Base-by-base conservation (phyloP, 2,113 vertebrate species). In the Hippocampus barbouri region DNA sequence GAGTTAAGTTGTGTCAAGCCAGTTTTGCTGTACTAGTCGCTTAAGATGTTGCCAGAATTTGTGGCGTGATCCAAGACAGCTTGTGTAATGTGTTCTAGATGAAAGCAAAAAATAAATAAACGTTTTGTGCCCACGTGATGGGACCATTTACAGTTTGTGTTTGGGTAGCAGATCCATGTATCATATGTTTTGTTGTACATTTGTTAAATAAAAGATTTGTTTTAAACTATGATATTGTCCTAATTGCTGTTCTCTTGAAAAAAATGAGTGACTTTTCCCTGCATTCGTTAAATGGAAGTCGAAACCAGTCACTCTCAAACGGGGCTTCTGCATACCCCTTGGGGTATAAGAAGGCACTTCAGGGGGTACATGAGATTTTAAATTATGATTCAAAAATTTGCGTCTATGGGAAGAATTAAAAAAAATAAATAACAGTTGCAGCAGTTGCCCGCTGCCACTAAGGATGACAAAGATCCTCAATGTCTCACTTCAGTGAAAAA, bases 171-270 rank as follows among this genome's bases (percentile, higher is more conserved):
- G 61, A 68, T 71, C 70, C 64, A 72, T 79, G 83, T 83, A 69
- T 82, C 60, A 73, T 57, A 75, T 73, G 54, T 83, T 84, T 65
- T 77, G 85, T 82, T 90, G 88, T 89, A 89, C 72, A 90, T 90
- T 89, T 90, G 89, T 89, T 87, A 86, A 90, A 88, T 90, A 88
- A 89, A 87, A 87, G 79, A 83, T 70, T 73, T 79, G 68, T 87
- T 75, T 85, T 83, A 78, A 82, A 78, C 64, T 66, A 25, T 14
- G n/a, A 8, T 12, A 23, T 23, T 40, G 9, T 21, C 20, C 25
- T 60, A 34, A 7, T 41, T 43, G 4, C 41, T 65, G 38, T 27
- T 25, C 25, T 53, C 20, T 53, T 18, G 14, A 16, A 16, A 49
- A 49, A 49, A 49, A 16, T 1, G 47, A 49, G 15, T 49, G 47